These are phyloP conservation scores for Dugesia japonica DNA, from an alignment of 2,888 invertebrate species.

Conservation along the genomic window DNA sequence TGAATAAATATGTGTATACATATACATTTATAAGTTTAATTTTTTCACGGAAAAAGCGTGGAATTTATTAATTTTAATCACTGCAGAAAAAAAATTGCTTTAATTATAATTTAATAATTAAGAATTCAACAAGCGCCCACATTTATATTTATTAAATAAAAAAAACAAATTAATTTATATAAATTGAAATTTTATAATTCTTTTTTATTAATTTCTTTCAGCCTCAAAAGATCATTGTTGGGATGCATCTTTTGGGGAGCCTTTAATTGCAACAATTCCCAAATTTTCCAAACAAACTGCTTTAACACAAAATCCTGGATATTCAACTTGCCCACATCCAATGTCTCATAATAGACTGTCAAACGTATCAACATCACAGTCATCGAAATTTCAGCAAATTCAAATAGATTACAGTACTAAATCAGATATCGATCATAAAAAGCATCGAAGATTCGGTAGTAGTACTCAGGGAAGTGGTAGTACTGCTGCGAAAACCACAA, in stretches of 20 bases:
- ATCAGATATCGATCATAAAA: not conserved
- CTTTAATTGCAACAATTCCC: not conserved
- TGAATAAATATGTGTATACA: too few relatives aligned
- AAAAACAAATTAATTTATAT: too few relatives aligned
- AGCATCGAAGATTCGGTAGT: constrained; percentile 8
- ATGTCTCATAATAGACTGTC: not conserved
- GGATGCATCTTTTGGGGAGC: not conserved
- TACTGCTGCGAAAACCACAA: not conserved
- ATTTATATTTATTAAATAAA: too few relatives aligned
- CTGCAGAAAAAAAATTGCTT: too few relatives aligned
- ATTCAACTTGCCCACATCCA: not conserved
- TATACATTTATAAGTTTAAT: too few relatives aligned
- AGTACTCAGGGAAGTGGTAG: constrained; percentile 1
- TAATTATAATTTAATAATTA: too few relatives aligned
- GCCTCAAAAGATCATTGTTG: constrained; percentile 11
- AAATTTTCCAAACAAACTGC: constrained; percentile 6
- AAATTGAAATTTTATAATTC: too few relatives aligned
- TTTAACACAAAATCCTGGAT: constrained; percentile 1
- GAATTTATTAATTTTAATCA: too few relatives aligned
- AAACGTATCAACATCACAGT: not conserved
- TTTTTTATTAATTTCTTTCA: not conserved
- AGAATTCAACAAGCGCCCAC: too few relatives aligned
- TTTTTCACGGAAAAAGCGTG: too few relatives aligned
- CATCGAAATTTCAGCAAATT: not conserved
- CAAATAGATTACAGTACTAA: not conserved